Evolutionary conservation across 2,797 vertebrate species (phyloP).

Genomic region (Vireo griseus): DNA sequence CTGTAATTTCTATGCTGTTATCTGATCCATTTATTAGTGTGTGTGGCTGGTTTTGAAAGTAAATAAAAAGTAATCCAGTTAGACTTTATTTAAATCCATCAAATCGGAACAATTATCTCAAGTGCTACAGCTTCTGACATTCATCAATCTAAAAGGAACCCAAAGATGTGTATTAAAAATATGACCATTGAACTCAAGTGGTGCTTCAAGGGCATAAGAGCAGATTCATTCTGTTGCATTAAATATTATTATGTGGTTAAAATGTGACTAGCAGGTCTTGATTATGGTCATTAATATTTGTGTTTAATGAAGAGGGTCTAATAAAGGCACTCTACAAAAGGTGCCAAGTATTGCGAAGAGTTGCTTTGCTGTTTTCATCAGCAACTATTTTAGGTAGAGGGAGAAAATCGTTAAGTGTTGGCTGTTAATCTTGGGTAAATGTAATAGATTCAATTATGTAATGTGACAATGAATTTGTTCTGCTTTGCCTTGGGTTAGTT

Average conservation of each 20-base stretch:
- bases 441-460: constrained; percentile 3
- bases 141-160: background rate
- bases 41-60: constrained; percentile 20
- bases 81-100: constrained; percentile 31
- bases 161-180: background rate
- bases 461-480: background rate
- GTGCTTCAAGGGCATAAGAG: background rate
- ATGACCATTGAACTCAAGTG: background rate
- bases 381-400: constrained; percentile 17
- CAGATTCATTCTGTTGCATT: background rate
- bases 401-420: background rate
- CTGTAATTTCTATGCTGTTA: background rate
- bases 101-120: constrained; percentile 11
- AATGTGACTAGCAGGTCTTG: background rate
- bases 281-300: background rate
- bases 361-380: background rate
- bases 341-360: background rate
- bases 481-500: constrained; percentile 3
- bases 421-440: background rate
- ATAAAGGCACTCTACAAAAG: background rate
- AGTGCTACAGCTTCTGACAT: constrained; percentile 24
- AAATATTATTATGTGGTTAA: background rate
- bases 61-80: constrained; percentile 43
- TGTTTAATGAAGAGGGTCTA: background rate
- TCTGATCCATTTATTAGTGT: constrained; percentile 1